phyloP scores from a whole-genome alignment of 1,140 invertebrate genomes.

The Oreohelix idahoensis region DNA sequence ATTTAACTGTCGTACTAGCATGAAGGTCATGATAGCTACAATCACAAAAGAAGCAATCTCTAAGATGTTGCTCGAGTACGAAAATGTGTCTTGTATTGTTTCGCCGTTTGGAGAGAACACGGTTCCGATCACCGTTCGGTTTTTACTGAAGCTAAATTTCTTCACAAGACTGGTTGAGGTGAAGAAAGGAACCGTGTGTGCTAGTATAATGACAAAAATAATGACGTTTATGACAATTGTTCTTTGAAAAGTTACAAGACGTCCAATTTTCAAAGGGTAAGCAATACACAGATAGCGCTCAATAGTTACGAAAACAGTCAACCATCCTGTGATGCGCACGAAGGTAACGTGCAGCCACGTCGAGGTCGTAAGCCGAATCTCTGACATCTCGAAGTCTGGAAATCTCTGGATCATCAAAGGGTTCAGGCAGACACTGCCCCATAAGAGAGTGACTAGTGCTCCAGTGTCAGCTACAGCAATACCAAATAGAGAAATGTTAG shows the following conservation, averaged over 20 bases:
- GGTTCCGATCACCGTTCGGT: background rate
- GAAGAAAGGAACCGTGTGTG: background rate
- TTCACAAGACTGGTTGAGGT: background rate
- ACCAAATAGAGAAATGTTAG: background rate
- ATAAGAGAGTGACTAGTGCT: background rate
- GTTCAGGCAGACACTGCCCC: conserved; percentile 16
- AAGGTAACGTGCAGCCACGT: conserved; percentile 12
- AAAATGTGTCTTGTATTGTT: background rate
- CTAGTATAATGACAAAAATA: background rate
- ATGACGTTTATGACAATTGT: background rate
- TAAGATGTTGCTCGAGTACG: background rate
- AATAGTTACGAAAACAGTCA: background rate
- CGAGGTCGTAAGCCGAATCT: background rate
- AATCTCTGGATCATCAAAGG: background rate
- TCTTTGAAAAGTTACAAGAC: background rate
- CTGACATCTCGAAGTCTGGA: background rate
- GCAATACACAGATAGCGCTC: conserved; percentile 26
- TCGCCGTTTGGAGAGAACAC: background rate
- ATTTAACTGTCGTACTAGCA: background rate
- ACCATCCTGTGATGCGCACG: background rate
- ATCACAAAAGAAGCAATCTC: background rate
- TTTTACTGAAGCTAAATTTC: background rate
- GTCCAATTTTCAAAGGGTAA: background rate
- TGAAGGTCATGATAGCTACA: background rate
- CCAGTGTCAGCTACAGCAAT: conserved; percentile 6